Base-by-base conservation (phyloP, 2,797 vertebrate species). In the Darevskia mixta region DNA sequence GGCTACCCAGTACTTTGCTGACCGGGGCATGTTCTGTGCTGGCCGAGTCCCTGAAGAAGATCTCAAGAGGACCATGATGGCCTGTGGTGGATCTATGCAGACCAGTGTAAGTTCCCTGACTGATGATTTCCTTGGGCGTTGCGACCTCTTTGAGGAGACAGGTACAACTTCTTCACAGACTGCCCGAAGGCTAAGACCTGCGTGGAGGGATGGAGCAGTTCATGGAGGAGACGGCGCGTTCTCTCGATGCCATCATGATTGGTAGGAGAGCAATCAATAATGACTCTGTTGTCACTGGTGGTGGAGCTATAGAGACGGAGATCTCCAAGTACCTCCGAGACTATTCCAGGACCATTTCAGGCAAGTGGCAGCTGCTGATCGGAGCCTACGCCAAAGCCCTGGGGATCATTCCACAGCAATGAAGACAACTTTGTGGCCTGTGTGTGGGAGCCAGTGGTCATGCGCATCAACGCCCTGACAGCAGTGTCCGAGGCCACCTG, bases 301-400 rank as follows among this genome's bases (percentile, higher is more conserved):
- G 98, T 1, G 99, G 98, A 0, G 98, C 99, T 5, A 99, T 99
- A 5, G 99, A 99, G 96, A 99, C 99, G 98, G 99, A 99, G 95
- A 97, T 99, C 71, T 99, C 99, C 45, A 98, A 97, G 85, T 99
- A 98, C 96, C 97, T 99, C 80, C 96, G 98, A 82, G 98, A 99
- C 92, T 99, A 99, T 61, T 99, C 99, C 55, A 97, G 99, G 93
- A 99, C 98, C 96, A 99, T 99, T 95, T 99, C 98, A 35, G 35
- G 35, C 35, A 35, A 35, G 35, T 35, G 35, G 35, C 35, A 35
- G 35, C 35, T 35, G 35, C 35, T 35, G 35, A 35, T 35, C 35
- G 35, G 35, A 35, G 35, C 35, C 35, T 35, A 35, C 35, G 35
- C 35, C 35, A 35, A 35, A 35, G 35, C 35, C 35, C 35, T 35